A percentile compares a stretch with the other conserved stretches of the same genome.
Evolutionary conservation across 2,113 vertebrate species (phyloP).

Genomic region (Probosciger aterrimus): DNA sequence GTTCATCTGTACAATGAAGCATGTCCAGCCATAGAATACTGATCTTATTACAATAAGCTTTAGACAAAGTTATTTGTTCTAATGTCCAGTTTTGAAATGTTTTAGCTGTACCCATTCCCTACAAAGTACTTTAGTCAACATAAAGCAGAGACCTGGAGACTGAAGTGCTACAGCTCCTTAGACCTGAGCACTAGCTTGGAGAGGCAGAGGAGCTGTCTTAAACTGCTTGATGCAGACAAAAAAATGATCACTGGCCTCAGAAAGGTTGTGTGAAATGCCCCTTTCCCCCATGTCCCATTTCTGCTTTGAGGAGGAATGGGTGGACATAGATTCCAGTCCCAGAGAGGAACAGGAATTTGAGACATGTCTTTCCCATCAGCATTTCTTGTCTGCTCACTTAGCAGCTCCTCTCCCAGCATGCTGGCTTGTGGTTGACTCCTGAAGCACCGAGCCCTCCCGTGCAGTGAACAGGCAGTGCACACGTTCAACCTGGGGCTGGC

Average conservation of each 20-base stretch:
- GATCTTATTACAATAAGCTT: neutral
- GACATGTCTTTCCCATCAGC: neutral
- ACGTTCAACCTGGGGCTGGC: neutral
- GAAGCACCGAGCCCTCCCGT: accelerated
- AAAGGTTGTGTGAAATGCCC: neutral
- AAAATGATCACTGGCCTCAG: neutral
- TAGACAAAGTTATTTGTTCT: neutral
- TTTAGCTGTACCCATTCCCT: neutral
- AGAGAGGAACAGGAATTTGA: neutral
- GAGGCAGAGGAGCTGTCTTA: neutral
- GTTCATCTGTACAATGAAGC: neutral
- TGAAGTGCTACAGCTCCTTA: neutral
- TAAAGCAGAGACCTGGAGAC: neutral
- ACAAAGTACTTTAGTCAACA: neutral
- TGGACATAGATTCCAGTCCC: neutral
- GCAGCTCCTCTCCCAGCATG: accelerated
- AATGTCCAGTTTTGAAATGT: neutral
- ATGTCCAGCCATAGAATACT: neutral
- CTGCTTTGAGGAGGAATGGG: neutral
- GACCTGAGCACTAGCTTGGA: neutral
- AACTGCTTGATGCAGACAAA: neutral
- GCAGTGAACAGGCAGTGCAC: neutral
- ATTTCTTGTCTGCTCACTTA: neutral
- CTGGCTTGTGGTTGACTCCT: neutral
- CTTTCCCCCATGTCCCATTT: neutral